phyloP scores from a whole-genome alignment of 2,113 vertebrate genomes.

The Casuarius casuarius region DNA sequence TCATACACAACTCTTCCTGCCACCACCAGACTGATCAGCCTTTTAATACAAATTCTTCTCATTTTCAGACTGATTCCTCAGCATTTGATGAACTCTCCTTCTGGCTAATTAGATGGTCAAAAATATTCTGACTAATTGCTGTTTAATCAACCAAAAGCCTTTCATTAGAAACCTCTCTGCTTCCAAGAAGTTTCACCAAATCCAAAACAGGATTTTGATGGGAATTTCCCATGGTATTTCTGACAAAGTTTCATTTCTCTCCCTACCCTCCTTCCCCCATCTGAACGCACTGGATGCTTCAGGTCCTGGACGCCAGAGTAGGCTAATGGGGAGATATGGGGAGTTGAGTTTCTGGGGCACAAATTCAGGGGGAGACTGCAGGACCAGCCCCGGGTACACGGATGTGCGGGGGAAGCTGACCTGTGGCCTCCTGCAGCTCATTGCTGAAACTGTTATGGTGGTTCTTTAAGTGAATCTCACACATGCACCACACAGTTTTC shows the following conservation, averaged over 20 bases:
- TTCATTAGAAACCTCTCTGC: not conserved
- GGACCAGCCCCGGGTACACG: not conserved
- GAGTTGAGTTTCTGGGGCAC: not conserved
- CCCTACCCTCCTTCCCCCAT: not conserved
- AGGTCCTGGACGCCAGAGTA: not conserved
- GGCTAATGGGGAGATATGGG: not conserved
- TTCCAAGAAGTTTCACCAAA: not conserved
- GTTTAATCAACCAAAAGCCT: not conserved
- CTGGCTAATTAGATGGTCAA: not conserved
- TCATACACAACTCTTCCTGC: not conserved
- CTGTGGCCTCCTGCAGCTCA: not conserved
- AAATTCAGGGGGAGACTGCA: not conserved
- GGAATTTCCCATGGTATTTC: not conserved
- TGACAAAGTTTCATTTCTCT: not conserved
- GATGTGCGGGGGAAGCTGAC: not conserved
- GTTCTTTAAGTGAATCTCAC: not conserved
- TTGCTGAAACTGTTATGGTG: not conserved
- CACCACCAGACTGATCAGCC: not conserved
- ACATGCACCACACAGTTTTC: rapidly evolving
- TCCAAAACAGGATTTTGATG: not conserved
- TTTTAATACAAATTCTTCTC: slow-evolving; percentile 1
- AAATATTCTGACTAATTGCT: not conserved
- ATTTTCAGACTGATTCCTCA: not conserved
- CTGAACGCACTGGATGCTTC: not conserved
- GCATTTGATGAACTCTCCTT: not conserved